Conservation (phyloP, 2,797 vertebrate species). For the Ateles fusciceps region DNA sequence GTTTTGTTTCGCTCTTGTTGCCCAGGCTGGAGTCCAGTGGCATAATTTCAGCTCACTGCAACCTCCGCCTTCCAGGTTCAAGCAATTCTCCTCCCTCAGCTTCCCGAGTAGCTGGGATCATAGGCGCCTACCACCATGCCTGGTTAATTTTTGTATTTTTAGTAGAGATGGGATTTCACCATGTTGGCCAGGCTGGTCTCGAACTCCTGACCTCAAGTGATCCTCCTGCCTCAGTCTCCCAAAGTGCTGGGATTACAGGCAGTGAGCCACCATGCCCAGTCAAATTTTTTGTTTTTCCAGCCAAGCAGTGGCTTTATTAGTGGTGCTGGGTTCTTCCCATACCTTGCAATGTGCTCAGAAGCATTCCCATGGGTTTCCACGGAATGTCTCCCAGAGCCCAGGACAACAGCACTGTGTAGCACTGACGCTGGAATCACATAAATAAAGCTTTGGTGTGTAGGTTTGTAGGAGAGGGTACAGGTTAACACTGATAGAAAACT, state of each 20-base stretch:
- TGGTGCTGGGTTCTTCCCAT: slow-evolving; percentile 68
- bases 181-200: no score
- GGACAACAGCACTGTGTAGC: neutral
- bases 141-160: no score
- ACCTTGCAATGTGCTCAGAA: slow-evolving; percentile 60
- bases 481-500: slow-evolving; percentile 69
- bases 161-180: no score
- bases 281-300: neutral
- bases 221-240: no score
- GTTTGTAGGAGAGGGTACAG: slow-evolving; percentile 36
- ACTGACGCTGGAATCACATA: neutral
- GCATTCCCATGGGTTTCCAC: slow-evolving; percentile 53
- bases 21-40: no score
- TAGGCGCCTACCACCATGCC: no score
- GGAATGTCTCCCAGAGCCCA: neutral
- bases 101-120: no score
- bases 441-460: slow-evolving; percentile 80
- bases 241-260: no score
- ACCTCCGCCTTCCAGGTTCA: no score
- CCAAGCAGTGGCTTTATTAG: slow-evolving; percentile 82
- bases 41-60: no score
- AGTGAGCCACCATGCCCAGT: accelerated
- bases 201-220: no score
- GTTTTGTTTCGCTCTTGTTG: neutral
- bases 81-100: no score